phyloP scores from a whole-genome alignment of 53 echinoderm and acorn worm genomes.

The Hippasteria phrygiana region DNA sequence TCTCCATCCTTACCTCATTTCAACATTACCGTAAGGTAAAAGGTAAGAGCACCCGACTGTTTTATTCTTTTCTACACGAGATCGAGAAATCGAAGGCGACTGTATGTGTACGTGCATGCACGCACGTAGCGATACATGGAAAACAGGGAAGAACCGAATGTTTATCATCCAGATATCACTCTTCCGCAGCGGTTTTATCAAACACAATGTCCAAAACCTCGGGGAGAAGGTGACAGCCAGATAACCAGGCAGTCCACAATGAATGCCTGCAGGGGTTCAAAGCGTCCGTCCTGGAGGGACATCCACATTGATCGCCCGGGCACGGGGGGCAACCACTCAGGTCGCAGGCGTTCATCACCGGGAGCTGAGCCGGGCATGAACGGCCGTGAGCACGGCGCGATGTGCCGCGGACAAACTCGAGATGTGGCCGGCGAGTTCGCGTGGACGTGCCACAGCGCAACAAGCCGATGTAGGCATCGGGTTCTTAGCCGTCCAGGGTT shows the following conservation, averaged over 20 bases:
- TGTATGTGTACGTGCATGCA: too few species aligned
- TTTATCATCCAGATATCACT: background rate
- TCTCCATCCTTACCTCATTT: background rate
- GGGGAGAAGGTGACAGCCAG: slow-evolving; percentile 39
- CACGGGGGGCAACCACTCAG: background rate
- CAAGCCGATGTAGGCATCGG: background rate
- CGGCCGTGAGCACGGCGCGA: background rate
- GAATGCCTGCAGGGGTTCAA: slow-evolving; percentile 15
- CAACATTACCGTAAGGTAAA: background rate
- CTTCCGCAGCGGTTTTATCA: background rate
- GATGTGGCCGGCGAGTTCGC: background rate
- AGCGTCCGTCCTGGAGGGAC: background rate
- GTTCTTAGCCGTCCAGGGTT: background rate
- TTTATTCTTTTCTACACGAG: too few species aligned
- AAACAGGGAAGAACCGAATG: too few species aligned
- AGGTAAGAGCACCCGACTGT: slow-evolving; percentile 24
- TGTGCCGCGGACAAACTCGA: background rate
- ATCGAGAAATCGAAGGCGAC: too few species aligned
- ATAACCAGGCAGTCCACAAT: slow-evolving; percentile 49
- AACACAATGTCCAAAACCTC: slow-evolving; percentile 22
- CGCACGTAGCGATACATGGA: background rate
- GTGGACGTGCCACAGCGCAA: background rate
- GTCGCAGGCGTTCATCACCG: background rate
- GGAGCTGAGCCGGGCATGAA: background rate
- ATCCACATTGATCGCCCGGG: background rate